phyloP scores from a whole-genome alignment of 2,888 invertebrate species.

The Lochmaea capreae region DNA sequence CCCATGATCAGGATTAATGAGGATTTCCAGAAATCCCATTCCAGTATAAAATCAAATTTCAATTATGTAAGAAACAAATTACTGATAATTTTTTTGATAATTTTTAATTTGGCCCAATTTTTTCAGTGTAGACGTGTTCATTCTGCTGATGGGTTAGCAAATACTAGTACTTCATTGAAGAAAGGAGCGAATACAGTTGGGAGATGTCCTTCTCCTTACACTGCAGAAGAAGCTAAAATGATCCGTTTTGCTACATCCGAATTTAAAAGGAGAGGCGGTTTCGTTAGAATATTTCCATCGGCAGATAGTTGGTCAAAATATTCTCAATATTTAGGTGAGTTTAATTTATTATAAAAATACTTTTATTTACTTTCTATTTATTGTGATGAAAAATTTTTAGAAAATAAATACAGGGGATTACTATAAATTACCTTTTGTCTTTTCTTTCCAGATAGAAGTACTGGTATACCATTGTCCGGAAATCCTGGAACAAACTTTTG shows the following conservation, averaged over 20 bases:
- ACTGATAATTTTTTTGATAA: background rate
- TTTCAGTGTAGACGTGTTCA: constrained; percentile 77
- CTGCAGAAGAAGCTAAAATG: constrained; percentile 82
- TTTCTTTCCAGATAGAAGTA: constrained; percentile 71
- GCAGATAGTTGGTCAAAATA: constrained; percentile 89
- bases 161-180: constrained; percentile 59
- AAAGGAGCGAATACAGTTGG: constrained; percentile 54
- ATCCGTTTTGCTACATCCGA: constrained; percentile 81
- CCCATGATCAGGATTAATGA: constrained; percentile 68
- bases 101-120: background rate
- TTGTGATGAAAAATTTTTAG: too few species aligned
- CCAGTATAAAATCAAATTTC: constrained; percentile 58
- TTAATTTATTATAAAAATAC: background rate
- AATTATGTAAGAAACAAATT: constrained; percentile 56
- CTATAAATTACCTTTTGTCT: too few species aligned
- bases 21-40: constrained; percentile 9
- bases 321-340: constrained; percentile 78
- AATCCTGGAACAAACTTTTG: constrained; percentile 69
- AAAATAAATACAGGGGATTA: too few species aligned
- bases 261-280: constrained; percentile 86
- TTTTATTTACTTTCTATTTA: too few species aligned
- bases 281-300: constrained; percentile 91
- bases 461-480: constrained; percentile 80
- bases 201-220: constrained; percentile 66
- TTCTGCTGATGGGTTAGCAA: constrained; percentile 75